Percentiles rank a stretch among this genome's conserved stretches.
Conservation (phyloP, 2,797 vertebrate genomes). For the Tinamus major region DNA sequence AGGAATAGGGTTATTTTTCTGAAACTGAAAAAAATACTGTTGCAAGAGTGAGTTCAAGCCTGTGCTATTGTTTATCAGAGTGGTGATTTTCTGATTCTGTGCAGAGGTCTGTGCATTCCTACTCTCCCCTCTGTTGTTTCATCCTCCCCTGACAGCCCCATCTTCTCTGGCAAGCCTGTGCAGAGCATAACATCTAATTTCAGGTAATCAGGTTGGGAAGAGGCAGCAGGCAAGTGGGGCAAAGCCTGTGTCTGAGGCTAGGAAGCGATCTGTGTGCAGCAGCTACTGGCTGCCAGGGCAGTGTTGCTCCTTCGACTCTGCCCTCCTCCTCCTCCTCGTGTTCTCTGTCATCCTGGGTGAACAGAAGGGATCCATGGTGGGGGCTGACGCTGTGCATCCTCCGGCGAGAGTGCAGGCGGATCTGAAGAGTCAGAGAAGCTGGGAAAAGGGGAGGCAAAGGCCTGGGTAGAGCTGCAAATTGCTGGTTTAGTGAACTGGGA, state of each 20-base stretch:
- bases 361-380: neutral
- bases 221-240: neutral
- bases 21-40: neutral
- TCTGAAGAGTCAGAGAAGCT: neutral
- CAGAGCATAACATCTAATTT: conserved; percentile 5
- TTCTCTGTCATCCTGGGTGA: neutral
- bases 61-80: neutral
- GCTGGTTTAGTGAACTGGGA: neutral
- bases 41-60: neutral
- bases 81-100: neutral
- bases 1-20: neutral
- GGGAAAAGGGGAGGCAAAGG: neutral
- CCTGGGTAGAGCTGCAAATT: neutral
- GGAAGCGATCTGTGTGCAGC: neutral
- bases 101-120: neutral
- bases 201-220: neutral
- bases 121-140: neutral
- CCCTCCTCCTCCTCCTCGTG: neutral
- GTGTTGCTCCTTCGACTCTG: neutral
- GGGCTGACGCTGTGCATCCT: neutral
- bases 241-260: neutral
- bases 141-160: neutral
- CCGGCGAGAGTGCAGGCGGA: neutral
- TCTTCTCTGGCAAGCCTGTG: neutral
- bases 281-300: neutral